These are phyloP conservation scores for Passerculus sandwichensis DNA, from an alignment of 2,797 vertebrate species.

Conservation along the genomic window DNA sequence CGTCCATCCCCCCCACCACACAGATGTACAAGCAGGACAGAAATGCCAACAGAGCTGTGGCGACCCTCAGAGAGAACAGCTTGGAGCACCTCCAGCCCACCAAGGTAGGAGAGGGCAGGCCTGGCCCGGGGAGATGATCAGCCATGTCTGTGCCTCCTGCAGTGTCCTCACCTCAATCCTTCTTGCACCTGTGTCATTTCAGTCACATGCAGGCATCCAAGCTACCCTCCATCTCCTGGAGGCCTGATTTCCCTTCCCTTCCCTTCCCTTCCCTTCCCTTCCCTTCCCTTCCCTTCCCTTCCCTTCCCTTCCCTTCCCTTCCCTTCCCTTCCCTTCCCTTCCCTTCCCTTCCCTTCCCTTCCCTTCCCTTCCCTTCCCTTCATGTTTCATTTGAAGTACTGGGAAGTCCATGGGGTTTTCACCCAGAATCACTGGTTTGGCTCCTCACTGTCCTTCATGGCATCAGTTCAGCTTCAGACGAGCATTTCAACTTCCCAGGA, in stretches of 20 bases:
- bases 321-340: neutral
- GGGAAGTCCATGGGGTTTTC: neutral
- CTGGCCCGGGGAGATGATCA: fast-evolving
- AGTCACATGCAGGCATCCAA: neutral
- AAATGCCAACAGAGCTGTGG: conserved; percentile 75
- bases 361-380: neutral
- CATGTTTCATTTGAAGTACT: neutral
- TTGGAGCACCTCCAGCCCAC: conserved; percentile 84
- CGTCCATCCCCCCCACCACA: conserved; percentile 79
- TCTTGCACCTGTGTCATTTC: neutral
- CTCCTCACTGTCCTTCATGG: neutral
- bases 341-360: neutral
- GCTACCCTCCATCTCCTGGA: neutral
- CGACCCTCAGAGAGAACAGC: conserved; percentile 82
- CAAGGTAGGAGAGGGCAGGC: conserved; percentile 78
- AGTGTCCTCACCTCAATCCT: neutral
- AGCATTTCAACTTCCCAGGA: neutral
- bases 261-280: neutral
- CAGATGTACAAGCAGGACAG: conserved; percentile 76
- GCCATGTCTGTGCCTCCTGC: neutral
- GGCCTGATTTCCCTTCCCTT: neutral
- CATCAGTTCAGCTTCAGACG: neutral
- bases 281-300: neutral
- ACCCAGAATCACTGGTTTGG: neutral
- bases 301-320: neutral